A percentile compares a stretch with the other conserved stretches of the same genome.
phyloP scores from a whole-genome alignment of 2,113 vertebrate genomes.

The Ceratotherium simum region DNA sequence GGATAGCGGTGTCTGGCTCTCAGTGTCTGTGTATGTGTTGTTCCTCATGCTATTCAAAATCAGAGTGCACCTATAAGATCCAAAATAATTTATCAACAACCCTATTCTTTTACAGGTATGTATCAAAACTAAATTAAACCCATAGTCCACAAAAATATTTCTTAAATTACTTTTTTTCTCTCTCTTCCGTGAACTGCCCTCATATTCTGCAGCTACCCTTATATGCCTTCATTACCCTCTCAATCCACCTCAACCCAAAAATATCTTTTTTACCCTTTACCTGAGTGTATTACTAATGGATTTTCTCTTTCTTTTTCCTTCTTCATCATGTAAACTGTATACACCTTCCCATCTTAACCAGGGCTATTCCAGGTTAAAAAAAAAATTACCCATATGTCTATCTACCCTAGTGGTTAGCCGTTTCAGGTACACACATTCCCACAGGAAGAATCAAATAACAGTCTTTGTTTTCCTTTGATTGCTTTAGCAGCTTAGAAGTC shows the following conservation, averaged over 20 bases:
- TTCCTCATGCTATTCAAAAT: neutral
- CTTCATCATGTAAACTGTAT: neutral
- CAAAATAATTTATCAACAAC: neutral
- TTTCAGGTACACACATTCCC: neutral
- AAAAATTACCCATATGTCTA: neutral
- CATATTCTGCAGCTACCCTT: neutral
- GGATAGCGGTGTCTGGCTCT: neutral
- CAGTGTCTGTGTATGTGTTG: fast-evolving
- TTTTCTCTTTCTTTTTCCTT: neutral
- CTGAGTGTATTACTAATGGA: neutral
- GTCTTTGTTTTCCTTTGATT: neutral
- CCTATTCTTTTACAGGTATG: neutral
- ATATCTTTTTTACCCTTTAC: neutral
- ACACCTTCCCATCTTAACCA: neutral
- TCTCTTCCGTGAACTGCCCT: neutral
- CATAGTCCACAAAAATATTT: neutral
- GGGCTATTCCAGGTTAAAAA: neutral
- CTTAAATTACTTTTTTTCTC: neutral
- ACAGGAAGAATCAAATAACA: neutral
- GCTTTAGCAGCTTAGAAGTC: neutral
- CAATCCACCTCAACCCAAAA: neutral
- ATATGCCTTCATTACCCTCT: neutral
- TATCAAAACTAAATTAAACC: neutral
- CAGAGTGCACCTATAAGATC: neutral
- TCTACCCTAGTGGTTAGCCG: neutral